phyloP scores from a whole-genome alignment of 2,888 invertebrate species.

The Scrobipalpa atriplicella region DNA sequence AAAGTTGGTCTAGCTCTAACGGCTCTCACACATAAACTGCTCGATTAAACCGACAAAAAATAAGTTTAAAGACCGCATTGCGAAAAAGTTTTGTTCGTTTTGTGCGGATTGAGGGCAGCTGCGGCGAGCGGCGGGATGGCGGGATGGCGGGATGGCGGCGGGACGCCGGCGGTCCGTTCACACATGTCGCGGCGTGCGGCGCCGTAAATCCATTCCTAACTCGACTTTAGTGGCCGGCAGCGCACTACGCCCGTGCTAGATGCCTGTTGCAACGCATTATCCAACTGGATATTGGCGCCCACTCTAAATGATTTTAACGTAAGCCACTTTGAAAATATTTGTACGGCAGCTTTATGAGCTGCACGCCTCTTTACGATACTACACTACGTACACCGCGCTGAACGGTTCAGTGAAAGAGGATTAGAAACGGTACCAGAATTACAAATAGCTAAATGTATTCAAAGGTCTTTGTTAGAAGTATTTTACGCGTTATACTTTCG shows the following conservation, averaged over 20 bases:
- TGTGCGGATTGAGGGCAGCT: conserved; percentile 47
- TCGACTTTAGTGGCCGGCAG: conserved; percentile 60
- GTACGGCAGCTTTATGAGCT: conserved; percentile 10
- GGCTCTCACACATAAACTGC: conserved; percentile 43
- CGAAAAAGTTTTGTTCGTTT: conserved; percentile 73
- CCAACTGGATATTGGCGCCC: conserved; percentile 42
- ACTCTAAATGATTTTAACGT: conserved; percentile 30
- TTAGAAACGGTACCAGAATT: conserved; percentile 11
- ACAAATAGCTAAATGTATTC: not conserved
- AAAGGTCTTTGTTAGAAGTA: not conserved
- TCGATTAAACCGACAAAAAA: conserved; percentile 59
- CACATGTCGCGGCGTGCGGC: conserved; percentile 64
- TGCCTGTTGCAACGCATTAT: conserved; percentile 63
- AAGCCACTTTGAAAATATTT: conserved; percentile 26
- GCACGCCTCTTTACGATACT: not conserved
- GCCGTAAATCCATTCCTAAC: conserved; percentile 77
- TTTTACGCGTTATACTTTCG: conserved; percentile 3
- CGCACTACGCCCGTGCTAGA: conserved; percentile 44
- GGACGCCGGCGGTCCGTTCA: conserved; percentile 52
- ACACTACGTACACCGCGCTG: not conserved
- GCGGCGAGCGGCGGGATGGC: conserved; percentile 40
- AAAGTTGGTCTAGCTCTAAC: conserved; percentile 22
- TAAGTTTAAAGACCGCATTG: conserved; percentile 74
- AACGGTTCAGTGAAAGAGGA: not conserved
- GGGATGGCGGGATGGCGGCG: conserved; percentile 28